Conservation (phyloP, 2,888 invertebrate genomes). For the Biston betularia region DNA sequence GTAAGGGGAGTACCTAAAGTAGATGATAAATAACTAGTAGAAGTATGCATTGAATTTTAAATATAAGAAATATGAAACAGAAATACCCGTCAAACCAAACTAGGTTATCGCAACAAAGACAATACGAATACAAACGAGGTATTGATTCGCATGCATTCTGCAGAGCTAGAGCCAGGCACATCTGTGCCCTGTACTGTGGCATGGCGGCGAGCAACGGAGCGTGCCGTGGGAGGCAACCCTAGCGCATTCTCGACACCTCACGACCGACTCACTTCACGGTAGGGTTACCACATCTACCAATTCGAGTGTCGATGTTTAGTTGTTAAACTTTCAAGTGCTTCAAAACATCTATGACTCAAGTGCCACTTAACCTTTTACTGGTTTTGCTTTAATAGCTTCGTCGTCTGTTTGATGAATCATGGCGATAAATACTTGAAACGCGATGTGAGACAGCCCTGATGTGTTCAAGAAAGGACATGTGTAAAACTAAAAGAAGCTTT, state of each 20-base stretch:
- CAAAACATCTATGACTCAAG: constrained; percentile 34
- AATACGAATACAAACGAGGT: constrained; percentile 71
- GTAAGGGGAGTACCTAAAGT: no score
- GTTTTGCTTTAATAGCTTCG: constrained; percentile 20
- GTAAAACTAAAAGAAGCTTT: constrained; percentile 33
- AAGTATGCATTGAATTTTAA: constrained; percentile 17
- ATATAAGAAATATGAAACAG: constrained; percentile 27
- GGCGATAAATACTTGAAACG: constrained; percentile 23
- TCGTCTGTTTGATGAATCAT: constrained; percentile 31
- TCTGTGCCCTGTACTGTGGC: constrained; percentile 74
- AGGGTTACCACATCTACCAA: constrained; percentile 61
- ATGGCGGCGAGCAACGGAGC: constrained; percentile 65
- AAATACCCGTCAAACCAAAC: constrained; percentile 57
- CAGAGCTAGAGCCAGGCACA: constrained; percentile 56
- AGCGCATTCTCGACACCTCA: constrained; percentile 80
- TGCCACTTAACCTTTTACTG: constrained; percentile 37
- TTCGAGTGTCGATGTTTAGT: constrained; percentile 32
- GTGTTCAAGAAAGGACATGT: constrained; percentile 24
- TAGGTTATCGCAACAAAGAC: constrained; percentile 83
- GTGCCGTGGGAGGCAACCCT: constrained; percentile 50
- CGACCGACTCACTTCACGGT: constrained; percentile 69
- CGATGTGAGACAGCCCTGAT: constrained; percentile 27
- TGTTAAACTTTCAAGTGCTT: constrained; percentile 30
- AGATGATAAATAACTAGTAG: background rate
- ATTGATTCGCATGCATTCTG: constrained; percentile 83